phyloP scores from a whole-genome alignment of 2,113 vertebrate species.

The Colossoma macropomum region DNA sequence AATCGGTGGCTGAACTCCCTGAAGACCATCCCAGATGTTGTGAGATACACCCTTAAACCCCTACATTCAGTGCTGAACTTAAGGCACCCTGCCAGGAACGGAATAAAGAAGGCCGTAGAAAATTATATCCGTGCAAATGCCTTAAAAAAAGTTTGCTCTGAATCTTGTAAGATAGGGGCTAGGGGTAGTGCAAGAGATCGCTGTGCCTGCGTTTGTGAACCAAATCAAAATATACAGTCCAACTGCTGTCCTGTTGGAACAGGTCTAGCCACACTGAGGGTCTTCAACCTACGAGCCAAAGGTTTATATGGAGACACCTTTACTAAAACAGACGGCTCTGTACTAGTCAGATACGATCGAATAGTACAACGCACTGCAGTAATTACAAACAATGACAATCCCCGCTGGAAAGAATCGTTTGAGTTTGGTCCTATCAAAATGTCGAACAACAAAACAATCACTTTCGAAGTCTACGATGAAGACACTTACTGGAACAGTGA shows the following conservation, averaged over 20 bases:
- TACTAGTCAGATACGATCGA: constrained; percentile 61
- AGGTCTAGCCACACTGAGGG: constrained; percentile 72
- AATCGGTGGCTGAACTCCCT: constrained; percentile 54
- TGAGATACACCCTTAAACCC: constrained; percentile 71
- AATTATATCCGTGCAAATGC: constrained; percentile 71
- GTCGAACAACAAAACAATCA: constrained; percentile 36
- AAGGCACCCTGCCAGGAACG: constrained; percentile 24
- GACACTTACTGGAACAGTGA: constrained; percentile 71
- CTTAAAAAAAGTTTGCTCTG: constrained; percentile 69
- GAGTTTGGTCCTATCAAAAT: constrained; percentile 66
- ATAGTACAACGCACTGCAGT: constrained; percentile 28
- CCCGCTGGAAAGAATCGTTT: constrained; percentile 61
- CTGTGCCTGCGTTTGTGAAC: constrained; percentile 75
- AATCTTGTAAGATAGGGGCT: constrained; percentile 60
- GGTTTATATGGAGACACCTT: constrained; percentile 64
- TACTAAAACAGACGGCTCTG: constrained; percentile 63
- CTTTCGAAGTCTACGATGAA: constrained; percentile 73
- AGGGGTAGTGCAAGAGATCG: constrained; percentile 53
- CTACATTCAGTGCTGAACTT: constrained; percentile 66
- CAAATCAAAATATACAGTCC: constrained; percentile 32
- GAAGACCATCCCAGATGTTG: constrained; percentile 62
- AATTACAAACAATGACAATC: constrained; percentile 68
- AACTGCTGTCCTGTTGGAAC: constrained; percentile 76
- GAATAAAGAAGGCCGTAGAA: constrained; percentile 71
- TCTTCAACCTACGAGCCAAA: constrained; percentile 55